Evolutionary conservation across 2,797 vertebrate genomes (phyloP), one percentile per base, ranked within the genome.

Genomic region (Fistularia tabacaria): DNA sequence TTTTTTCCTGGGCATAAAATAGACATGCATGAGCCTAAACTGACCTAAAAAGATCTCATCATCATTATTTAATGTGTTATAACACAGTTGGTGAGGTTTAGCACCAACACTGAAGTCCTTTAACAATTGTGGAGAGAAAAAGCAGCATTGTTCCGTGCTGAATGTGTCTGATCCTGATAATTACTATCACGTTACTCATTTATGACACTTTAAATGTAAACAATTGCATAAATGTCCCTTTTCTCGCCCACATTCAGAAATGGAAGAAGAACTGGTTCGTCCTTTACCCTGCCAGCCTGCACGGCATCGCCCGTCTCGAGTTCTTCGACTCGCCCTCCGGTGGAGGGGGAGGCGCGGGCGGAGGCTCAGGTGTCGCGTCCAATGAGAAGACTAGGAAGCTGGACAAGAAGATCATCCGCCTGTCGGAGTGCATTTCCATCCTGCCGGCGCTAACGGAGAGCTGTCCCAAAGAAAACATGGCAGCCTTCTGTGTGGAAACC

Each of bases 221-320:
- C 25, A 25, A 25, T 25, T 25, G 25, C 25, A 25, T 25, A 2
- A 25, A 25, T 5, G 25, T 25, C 25, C 25, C 25, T 25, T 25
- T 25, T 25, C 25, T 7, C 10, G 3, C 6, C 43, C 6, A 8
- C 53, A 10, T 3, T 62, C 78, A 99, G 96, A 93, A 94, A 79
- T 99, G 97, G 97, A 97, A 94, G 88, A 95, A 95, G 85, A 94
- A 91, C 83, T 97, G 96, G 93, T 94, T 94, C 2, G 92, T 93
- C 63, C 88, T 99, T 10, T 97, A 94, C 79, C 94, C 94, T 0
- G 93, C 94, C 81, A 98, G 95, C 69, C 91, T 92, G 47, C 92
- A 94, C n/a, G 97, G 97, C 48, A 96, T 98, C 1, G 95, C 95
- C 6, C 92, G 97, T 14, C 88, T 99, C 0, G 97, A 99, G 86